These are phyloP conservation scores for Sesia bembeciformis DNA, from an alignment of 2,888 invertebrate species.

Conservation along the genomic window DNA sequence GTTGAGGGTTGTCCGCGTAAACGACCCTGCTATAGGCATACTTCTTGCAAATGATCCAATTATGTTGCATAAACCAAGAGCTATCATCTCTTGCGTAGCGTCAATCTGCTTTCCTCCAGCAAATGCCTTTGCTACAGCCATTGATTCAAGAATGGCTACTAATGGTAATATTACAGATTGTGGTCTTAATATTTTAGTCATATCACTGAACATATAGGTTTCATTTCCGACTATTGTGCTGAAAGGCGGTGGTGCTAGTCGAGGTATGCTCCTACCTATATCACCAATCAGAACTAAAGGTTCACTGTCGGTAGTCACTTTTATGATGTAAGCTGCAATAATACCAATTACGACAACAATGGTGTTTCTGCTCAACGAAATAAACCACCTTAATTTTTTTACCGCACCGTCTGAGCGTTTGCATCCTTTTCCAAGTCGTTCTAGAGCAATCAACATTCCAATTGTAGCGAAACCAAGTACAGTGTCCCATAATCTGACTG, in stretches of 20 bases:
- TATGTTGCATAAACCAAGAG: conserved; percentile 89
- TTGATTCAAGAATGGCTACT: conserved; percentile 80
- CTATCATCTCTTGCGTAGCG: conserved; percentile 93
- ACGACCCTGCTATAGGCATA: conserved; percentile 91
- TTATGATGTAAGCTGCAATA: conserved; percentile 70
- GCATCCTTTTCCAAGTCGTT: conserved; percentile 75
- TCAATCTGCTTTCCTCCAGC: conserved; percentile 85
- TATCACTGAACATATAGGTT: conserved; percentile 75
- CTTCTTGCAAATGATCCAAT: conserved; percentile 88
- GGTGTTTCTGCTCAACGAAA: conserved; percentile 85
- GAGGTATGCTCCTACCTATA: conserved; percentile 82
- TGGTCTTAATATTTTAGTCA: conserved; percentile 76
- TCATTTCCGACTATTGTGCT: conserved; percentile 74
- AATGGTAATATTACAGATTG: conserved; percentile 78
- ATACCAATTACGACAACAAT: conserved; percentile 85
- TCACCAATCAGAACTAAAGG: conserved; percentile 80
- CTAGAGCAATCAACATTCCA: conserved; percentile 73
- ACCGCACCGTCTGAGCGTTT: conserved; percentile 50
- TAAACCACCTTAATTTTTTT: conserved; percentile 75
- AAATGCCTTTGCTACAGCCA: conserved; percentile 85
- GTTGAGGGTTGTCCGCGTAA: conserved; percentile 91
- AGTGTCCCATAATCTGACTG: conserved; percentile 77
- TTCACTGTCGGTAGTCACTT: conserved; percentile 32
- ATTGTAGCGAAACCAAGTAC: conserved; percentile 79
- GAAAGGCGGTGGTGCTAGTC: conserved; percentile 79